Base-by-base conservation (phyloP, 1,140 invertebrate genomes). In the Prorops nasuta region DNA sequence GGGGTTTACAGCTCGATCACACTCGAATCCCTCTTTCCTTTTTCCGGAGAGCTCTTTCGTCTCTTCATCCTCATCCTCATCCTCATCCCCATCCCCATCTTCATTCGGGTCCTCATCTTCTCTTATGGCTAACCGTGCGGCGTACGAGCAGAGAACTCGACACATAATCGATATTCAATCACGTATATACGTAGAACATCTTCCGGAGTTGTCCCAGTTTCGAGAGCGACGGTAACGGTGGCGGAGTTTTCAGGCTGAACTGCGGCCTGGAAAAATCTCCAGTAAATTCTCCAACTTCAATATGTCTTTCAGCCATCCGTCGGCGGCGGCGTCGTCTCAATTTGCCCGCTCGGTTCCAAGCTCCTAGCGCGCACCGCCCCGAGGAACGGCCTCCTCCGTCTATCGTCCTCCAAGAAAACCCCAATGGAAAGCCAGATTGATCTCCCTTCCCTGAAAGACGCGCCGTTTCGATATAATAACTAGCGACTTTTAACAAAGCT, bases 141-240 rank as follows among this genome's bases (percentile, higher is more conserved):
- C 43, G 46, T 28, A 49, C 22, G 17, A 53, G 40, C 47, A 44
- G 51, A 40, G 24, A 38, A 38, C 37, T 39, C 49, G 54, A 51
- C 54, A 54, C 51, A 57, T 62, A 60, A 60, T 62, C 58, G 58
- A 62, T 62, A 62, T 62, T 62, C 54, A 60, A 62, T 62, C 58
- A 58, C 58, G 57, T 45, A 44, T 43, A 44, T n/a, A n/a, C n/a
- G n/a, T n/a, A 57, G 44, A 16, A 34, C 28, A 58, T 60, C 51
- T 43, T 62, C n/a, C 51, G 49, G 34, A 49, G 40, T 47, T 57
- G 50, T 19, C 54, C 52, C 42, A 60, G 50, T 62, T 62, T 32
- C 54, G 54, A 57, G 57, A 49, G 56, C 44, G 51, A 28, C 24
- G 10, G 24, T 10, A 10, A 16, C 42, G 49, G 37, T 21, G 52